Evolutionary conservation across 2,888 invertebrate genomes (phyloP).

Genomic region (Keiferia lycopersicella): DNA sequence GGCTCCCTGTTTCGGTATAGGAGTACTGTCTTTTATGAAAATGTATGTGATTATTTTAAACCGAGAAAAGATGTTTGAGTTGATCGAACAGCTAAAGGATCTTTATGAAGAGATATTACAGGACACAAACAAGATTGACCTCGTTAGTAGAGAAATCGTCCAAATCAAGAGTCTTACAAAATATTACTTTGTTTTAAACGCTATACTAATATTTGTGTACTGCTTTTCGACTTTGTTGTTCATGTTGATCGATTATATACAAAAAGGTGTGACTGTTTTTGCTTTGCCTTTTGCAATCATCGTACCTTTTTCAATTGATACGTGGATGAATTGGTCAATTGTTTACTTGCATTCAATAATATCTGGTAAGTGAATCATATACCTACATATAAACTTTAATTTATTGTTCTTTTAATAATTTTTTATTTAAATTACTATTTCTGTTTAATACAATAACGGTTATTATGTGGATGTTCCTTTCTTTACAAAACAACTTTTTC

Average conservation of each 20-base stretch:
- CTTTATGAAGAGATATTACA: slow-evolving; percentile 47
- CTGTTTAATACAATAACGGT: too few species aligned
- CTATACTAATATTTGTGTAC: slow-evolving; percentile 58
- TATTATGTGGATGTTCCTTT: too few species aligned
- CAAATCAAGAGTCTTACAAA: slow-evolving; percentile 53
- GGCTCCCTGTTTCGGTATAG: slow-evolving; percentile 55
- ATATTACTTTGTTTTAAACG: slow-evolving; percentile 60
- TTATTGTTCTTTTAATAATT: too few species aligned
- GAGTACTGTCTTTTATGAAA: slow-evolving; percentile 53
- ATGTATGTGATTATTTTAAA: slow-evolving; percentile 35
- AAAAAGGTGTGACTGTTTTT: slow-evolving; percentile 43
- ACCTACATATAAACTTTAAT: too few species aligned
- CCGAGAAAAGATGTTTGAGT: slow-evolving; percentile 43
- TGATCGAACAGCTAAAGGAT: slow-evolving; percentile 44
- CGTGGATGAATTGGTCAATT: slow-evolving; percentile 54
- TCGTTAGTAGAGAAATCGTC: slow-evolving; percentile 47
- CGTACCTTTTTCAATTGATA: slow-evolving; percentile 57
- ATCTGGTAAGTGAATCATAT: slow-evolving; percentile 49
- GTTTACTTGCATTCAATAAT: slow-evolving; percentile 53
- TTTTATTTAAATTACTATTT: too few species aligned
- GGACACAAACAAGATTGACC: slow-evolving; percentile 41
- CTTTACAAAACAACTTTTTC: not conserved
- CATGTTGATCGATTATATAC: slow-evolving; percentile 51
- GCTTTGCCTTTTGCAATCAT: slow-evolving; percentile 57
- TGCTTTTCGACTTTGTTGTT: slow-evolving; percentile 58